phyloP scores from a whole-genome alignment of 2,888 invertebrate species.

The Lordiphosa andalusiaca region DNA sequence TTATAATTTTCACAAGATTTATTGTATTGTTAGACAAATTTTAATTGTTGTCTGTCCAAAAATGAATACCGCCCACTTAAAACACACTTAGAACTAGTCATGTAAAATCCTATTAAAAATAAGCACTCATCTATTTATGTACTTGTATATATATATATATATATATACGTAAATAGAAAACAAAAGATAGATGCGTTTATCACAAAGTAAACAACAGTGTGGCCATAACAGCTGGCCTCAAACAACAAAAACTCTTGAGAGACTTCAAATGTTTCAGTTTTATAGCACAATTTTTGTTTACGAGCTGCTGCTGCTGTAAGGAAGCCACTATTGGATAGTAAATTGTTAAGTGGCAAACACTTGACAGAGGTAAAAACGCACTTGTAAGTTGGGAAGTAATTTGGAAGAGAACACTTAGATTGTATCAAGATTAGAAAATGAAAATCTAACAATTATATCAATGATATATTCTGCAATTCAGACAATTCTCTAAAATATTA shows the following conservation, averaged over 20 bases:
- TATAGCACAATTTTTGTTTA: conserved; percentile 49
- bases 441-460: too few species aligned
- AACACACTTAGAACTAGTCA: conserved; percentile 2
- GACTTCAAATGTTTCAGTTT: conserved; percentile 45
- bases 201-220: conserved; percentile 51
- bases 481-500: too few species aligned
- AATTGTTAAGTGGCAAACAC: conserved; percentile 43
- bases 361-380: conserved; percentile 16
- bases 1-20: too few species aligned
- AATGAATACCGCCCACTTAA: conserved; percentile 4
- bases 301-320: conserved; percentile 14
- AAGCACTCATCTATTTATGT: conserved; percentile 46
- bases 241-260: conserved; percentile 21
- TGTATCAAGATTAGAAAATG: too few species aligned
- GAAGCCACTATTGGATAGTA: conserved; percentile 41
- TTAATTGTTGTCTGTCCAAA: conserved; percentile 2
- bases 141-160: conserved; percentile 13
- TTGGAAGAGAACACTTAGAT: too few species aligned
- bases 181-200: conserved; percentile 28
- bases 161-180: conserved; percentile 18
- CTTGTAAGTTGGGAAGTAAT: conserved; percentile 5
- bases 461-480: too few species aligned
- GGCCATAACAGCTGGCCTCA: conserved; percentile 32
- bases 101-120: conserved; percentile 23
- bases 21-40: neutral